Conservation (phyloP, 2,113 vertebrate species). For the Actenoides hombroni region DNA sequence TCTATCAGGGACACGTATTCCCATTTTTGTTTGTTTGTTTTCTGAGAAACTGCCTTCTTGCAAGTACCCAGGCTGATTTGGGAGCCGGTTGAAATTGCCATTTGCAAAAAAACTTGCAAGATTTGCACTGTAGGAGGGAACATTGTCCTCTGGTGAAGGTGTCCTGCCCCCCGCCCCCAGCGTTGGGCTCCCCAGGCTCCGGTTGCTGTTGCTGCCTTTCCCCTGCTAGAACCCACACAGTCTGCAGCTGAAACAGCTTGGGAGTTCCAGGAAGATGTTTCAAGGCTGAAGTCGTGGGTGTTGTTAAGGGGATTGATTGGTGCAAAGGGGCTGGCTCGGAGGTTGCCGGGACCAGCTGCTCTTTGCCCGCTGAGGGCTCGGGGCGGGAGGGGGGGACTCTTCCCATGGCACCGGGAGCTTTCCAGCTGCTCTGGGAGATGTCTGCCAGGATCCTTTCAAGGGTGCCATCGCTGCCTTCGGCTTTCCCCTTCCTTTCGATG, state of each 20-base stretch:
- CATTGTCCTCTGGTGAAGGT: neutral
- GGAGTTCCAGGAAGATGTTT: neutral
- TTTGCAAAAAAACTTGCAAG: neutral
- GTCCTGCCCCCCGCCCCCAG: neutral
- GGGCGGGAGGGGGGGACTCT: neutral
- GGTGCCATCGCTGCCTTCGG: conserved; percentile 16
- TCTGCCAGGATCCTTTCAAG: conserved; percentile 56
- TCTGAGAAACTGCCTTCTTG: neutral
- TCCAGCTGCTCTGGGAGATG: conserved; percentile 60
- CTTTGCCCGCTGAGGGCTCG: neutral
- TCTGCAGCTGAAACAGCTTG: neutral
- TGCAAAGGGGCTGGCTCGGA: neutral
- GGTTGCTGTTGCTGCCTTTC: neutral
- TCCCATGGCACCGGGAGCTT: conserved; percentile 52
- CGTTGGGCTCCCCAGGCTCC: neutral
- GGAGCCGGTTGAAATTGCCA: neutral
- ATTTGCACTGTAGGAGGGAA: neutral
- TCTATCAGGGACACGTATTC: neutral
- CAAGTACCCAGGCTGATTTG: neutral
- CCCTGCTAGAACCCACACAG: neutral
- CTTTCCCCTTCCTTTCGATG: neutral
- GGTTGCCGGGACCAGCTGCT: conserved; percentile 66
- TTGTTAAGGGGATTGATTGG: conserved; percentile 24
- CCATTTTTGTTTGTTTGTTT: neutral
- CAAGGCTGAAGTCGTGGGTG: neutral